Conservation (phyloP, 2,797 vertebrate genomes). For the Cossypha polioptera region DNA sequence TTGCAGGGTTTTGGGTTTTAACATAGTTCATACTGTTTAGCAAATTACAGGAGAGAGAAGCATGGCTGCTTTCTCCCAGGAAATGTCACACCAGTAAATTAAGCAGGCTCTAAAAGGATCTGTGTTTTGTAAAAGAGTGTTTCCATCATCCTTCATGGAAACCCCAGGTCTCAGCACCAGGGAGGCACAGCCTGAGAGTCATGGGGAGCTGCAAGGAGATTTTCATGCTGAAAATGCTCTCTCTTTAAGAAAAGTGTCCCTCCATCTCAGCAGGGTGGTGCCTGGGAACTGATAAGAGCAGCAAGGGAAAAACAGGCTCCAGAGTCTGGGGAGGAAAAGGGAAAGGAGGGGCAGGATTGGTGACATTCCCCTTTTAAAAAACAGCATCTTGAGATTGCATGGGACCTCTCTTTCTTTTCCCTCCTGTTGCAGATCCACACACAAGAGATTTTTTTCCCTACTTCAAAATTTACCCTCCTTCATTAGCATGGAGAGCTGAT, state of each 20-base stretch:
- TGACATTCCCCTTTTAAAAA: not conserved
- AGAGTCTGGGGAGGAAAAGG: not conserved
- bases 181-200: not conserved
- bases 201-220: not conserved
- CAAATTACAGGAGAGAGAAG: not conserved
- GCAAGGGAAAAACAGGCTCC: not conserved
- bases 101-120: not conserved
- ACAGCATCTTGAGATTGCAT: not conserved
- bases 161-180: not conserved
- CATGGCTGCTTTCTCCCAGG: not conserved
- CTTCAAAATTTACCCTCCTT: not conserved
- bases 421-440: not conserved
- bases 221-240: not conserved
- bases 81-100: not conserved
- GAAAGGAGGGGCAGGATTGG: not conserved
- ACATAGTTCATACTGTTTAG: not conserved
- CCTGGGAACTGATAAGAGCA: constrained; percentile 21
- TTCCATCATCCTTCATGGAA: not conserved
- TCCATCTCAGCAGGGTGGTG: not conserved
- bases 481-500: not conserved
- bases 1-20: not conserved
- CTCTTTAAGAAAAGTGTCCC: not conserved
- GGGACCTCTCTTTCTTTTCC: not conserved
- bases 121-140: not conserved
- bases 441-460: not conserved